A percentile compares a stretch with the other conserved stretches of the same genome.
Evolutionary conservation across 2,797 vertebrate genomes (phyloP).

Genomic region (Petrocephalus sullivani): DNA sequence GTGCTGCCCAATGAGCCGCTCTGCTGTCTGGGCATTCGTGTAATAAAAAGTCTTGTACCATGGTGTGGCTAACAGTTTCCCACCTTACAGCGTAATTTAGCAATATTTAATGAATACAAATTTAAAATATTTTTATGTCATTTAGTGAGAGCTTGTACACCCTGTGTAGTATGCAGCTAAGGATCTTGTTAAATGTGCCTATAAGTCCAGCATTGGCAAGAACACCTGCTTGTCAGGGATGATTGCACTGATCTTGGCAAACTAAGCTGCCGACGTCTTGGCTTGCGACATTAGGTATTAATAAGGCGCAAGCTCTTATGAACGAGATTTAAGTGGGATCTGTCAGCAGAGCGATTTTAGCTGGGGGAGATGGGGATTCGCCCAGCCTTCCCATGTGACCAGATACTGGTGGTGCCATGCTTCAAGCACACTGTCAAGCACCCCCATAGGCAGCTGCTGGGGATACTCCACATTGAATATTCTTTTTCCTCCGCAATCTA

Average conservation of each 20-base stretch:
- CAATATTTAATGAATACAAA: neutral
- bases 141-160: neutral
- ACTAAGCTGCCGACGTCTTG: conserved; percentile 48
- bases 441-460: neutral
- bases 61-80: neutral
- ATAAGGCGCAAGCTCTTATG: conserved; percentile 42
- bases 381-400: neutral
- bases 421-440: neutral
- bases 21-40: neutral
- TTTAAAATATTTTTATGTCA: neutral
- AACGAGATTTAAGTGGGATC: conserved; percentile 44
- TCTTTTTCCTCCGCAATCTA: neutral
- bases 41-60: neutral
- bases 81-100: neutral
- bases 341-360: conserved; percentile 10
- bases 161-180: conserved; percentile 22
- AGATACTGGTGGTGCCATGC: neutral
- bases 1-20: neutral
- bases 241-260: conserved; percentile 54
- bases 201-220: conserved; percentile 52
- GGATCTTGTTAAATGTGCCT: conserved; percentile 52
- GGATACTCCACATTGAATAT: neutral
- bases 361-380: neutral
- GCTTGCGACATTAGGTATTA: conserved; percentile 56
- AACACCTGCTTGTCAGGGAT: conserved; percentile 58